Percentiles rank a stretch among this genome's conserved stretches.
Conservation (phyloP, 2,113 vertebrate species). For the Podocnemis expansa region DNA sequence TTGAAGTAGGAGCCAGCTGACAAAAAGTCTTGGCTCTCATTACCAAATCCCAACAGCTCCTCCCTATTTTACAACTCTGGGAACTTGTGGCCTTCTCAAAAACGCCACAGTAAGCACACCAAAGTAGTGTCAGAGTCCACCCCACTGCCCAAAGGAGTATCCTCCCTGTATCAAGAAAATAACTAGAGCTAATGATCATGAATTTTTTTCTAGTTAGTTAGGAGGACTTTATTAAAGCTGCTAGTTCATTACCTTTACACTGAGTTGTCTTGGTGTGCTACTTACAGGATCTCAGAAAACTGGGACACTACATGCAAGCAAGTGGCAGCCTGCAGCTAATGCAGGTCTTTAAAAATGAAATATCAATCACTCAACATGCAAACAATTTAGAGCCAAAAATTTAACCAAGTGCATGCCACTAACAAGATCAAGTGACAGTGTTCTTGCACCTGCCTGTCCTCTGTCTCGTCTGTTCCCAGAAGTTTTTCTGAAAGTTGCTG, state of each 20-base stretch:
- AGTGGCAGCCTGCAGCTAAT: not conserved
- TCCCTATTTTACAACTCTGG: not conserved
- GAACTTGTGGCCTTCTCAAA: not conserved
- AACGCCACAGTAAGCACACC: fast-evolving
- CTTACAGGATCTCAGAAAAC: not conserved
- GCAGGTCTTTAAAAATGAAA: not conserved
- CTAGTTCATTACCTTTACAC: not conserved
- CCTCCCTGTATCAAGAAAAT: not conserved
- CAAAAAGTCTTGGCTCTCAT: not conserved
- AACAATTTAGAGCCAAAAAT: not conserved
- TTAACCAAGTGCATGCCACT: not conserved
- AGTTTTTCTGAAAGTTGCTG: not conserved
- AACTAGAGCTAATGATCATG: not conserved
- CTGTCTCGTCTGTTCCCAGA: not conserved
- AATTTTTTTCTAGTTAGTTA: not conserved
- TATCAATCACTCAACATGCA: not conserved
- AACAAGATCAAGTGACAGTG: not conserved
- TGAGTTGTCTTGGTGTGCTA: not conserved
- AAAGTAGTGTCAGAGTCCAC: not conserved
- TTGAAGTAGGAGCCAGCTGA: not conserved
- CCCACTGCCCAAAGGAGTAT: not conserved
- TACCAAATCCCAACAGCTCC: not conserved
- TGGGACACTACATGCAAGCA: not conserved
- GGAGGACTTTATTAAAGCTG: not conserved
- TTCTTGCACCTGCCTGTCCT: not conserved